Conservation (phyloP, 2,888 invertebrate genomes). For the Prosopocoilus inquinatus region DNA sequence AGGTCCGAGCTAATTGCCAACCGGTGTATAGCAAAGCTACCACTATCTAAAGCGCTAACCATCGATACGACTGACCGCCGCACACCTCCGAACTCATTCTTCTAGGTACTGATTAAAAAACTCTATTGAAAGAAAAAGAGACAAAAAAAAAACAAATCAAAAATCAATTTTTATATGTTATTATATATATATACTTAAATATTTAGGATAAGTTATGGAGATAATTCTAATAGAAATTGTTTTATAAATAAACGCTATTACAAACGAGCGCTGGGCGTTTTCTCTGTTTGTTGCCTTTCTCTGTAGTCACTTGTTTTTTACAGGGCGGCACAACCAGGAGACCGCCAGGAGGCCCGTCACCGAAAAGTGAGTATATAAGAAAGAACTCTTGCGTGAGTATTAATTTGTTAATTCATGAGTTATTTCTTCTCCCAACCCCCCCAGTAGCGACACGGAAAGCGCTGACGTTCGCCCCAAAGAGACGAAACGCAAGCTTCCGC, state of each 20-base stretch:
- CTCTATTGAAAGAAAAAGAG: no score
- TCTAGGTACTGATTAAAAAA: no score
- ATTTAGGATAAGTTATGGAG: slow-evolving; percentile 42
- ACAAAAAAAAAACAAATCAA: slow-evolving; percentile 14
- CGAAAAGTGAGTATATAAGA: slow-evolving; percentile 7
- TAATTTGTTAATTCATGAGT: background rate
- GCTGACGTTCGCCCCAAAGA: slow-evolving; percentile 52
- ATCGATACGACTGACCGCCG: no score
- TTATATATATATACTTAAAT: slow-evolving; percentile 43
- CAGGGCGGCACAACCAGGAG: background rate
- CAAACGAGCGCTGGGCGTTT: background rate
- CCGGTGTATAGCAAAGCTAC: no score
- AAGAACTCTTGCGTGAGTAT: no score
- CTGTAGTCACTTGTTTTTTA: background rate
- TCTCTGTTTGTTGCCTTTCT: background rate
- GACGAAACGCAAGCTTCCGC: slow-evolving; percentile 1
- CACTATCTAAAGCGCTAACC: no score
- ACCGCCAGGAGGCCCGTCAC: background rate
- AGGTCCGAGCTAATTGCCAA: no score
- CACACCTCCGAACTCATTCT: no score
- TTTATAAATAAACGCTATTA: slow-evolving; percentile 47
- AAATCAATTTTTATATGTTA: slow-evolving; percentile 20
- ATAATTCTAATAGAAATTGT: slow-evolving; percentile 44
- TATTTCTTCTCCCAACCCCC: no score
- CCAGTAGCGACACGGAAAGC: slow-evolving; percentile 69